A percentile compares a stretch with the other conserved stretches of the same genome.
phyloP scores from a whole-genome alignment of 2,888 invertebrate species.

The Periphyllus acericola region DNA sequence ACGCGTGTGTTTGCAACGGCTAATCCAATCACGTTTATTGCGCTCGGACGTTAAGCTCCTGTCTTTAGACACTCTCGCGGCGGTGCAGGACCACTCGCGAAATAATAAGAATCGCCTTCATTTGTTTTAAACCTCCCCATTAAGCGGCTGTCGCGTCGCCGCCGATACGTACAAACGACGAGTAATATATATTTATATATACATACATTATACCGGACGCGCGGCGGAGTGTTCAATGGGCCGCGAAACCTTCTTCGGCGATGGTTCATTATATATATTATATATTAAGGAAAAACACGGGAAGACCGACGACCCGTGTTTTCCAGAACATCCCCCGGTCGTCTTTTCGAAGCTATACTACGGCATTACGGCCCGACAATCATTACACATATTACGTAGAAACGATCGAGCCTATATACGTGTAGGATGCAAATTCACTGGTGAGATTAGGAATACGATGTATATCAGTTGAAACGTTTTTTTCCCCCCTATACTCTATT shows the following conservation, averaged over 20 bases:
- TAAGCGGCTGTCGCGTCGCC: neutral
- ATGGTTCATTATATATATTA: constrained; percentile 32
- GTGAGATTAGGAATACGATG: too few relatives aligned
- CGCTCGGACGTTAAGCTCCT: constrained; percentile 20
- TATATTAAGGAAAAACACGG: neutral
- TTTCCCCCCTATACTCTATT: too few relatives aligned
- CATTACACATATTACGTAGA: too few relatives aligned
- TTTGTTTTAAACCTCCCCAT: constrained; percentile 38
- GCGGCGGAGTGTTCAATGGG: constrained; percentile 38
- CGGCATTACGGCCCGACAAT: too few relatives aligned
- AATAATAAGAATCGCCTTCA: constrained; percentile 37
- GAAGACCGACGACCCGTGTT: too few relatives aligned
- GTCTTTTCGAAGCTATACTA: too few relatives aligned
- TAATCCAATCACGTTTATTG: constrained; percentile 53
- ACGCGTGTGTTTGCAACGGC: neutral
- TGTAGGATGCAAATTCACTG: too few relatives aligned
- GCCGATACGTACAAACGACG: neutral
- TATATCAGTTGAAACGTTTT: too few relatives aligned
- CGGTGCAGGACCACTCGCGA: neutral
- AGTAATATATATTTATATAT: neutral
- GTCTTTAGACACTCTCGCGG: neutral
- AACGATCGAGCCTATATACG: too few relatives aligned
- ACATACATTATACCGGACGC: neutral
- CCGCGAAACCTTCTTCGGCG: constrained; percentile 23
- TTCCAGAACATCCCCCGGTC: too few relatives aligned